These are phyloP conservation scores for Sylvia atricapilla DNA, from an alignment of 2,113 vertebrate genomes.

Conservation along the genomic window DNA sequence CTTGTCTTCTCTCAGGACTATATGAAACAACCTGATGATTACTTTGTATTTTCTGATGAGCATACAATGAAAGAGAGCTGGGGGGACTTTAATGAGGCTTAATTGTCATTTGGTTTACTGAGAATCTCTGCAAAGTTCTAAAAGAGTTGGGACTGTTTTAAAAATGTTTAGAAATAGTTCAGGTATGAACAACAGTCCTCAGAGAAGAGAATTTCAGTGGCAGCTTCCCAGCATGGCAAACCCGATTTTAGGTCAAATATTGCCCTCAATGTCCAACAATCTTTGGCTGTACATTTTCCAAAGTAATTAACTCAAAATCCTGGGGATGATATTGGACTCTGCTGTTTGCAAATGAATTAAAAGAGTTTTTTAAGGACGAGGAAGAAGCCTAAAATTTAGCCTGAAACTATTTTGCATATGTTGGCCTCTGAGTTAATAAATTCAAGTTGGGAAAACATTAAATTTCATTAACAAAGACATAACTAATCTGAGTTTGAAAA, in stretches of 20 bases:
- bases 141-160: neutral
- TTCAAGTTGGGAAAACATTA: neutral
- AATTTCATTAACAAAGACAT: neutral
- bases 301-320: neutral
- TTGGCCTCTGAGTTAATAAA: slow-evolving; percentile 17
- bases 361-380: neutral
- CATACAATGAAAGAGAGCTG: neutral
- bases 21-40: neutral
- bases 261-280: neutral
- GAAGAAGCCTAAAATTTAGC: neutral
- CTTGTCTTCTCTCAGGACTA: neutral
- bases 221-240: neutral
- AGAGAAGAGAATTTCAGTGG: neutral
- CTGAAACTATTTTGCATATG: neutral
- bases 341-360: neutral
- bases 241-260: neutral
- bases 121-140: neutral
- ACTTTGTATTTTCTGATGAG: neutral
- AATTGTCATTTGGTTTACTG: neutral
- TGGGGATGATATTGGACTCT: neutral
- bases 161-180: neutral
- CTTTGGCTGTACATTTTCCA: neutral
- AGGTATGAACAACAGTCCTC: neutral
- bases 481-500: neutral
- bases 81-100: neutral